Base-by-base conservation (phyloP, 2,888 invertebrate species). In the Xylota segnis region DNA sequence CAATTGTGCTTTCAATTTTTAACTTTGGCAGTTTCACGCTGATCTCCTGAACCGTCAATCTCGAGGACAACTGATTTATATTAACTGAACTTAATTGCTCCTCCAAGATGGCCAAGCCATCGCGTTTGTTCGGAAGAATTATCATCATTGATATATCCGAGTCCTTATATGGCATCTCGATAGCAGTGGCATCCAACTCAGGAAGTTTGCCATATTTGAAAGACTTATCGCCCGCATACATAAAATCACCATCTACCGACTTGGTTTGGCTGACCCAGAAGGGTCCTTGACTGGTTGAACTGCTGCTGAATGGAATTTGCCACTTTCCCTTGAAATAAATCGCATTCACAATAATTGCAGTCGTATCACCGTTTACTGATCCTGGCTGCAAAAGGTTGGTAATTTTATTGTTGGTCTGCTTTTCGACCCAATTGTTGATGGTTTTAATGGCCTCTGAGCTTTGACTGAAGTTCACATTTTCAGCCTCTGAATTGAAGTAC, bases 251-350 rank as follows among this genome's bases (percentile, higher is more conserved):
- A 16, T 82, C 12, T 5, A 83, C 45, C 2, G 93, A 93, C 16
- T 93, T 93, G 0, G 90, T 91, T n/a, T 92, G 92, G 63, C 93
- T 93, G 7, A 94, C 83, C 89, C 95, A 93, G 32, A 71, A 72
- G 12, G 66, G 6, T 16, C 16, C 16, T 16, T 75, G 23, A 0
- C 6, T 5, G 5, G 82, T 82, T 0, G 5, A 0, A 0, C 88
- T 87, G 0, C 92, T 89, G 29, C 95, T 89, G 89, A 97, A 97
- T 89, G 94, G 93, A 45, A 93, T 90, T 50, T 93, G 91, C 97
- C 97, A 97, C 32, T 93, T 93, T n/a, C 96, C 95, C 93, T 96
- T 96, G 93, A 97, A 97, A 90, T 97, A 96, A 18, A 97, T 94
- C 4, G 97, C 96, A 90, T 96, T 97, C 0, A 96, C 94, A 6